Percentiles rank a stretch among this genome's conserved stretches.
phyloP scores from a whole-genome alignment of 2,113 vertebrate species.

The Meriones unguiculatus region DNA sequence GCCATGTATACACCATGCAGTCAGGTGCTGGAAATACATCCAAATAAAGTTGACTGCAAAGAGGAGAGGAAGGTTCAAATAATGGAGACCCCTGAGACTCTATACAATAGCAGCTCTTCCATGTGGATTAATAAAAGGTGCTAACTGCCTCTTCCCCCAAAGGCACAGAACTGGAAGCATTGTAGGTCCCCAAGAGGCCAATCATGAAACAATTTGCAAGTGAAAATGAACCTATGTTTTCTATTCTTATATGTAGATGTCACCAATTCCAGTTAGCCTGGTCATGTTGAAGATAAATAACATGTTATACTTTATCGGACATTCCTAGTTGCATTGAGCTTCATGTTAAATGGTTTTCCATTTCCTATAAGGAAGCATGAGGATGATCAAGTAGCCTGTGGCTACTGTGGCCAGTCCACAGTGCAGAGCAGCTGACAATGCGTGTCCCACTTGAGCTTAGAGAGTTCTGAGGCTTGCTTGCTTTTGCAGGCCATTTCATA shows the following conservation, averaged over 20 bases:
- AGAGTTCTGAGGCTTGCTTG: constrained; percentile 41
- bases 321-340: constrained; percentile 2
- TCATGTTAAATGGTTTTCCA: constrained; percentile 40
- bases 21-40: not conserved
- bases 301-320: constrained; percentile 8
- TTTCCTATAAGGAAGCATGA: not conserved
- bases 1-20: not conserved
- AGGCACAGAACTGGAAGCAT: constrained; percentile 36
- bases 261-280: not conserved
- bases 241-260: not conserved
- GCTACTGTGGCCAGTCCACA: not conserved
- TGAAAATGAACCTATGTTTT: constrained; percentile 35
- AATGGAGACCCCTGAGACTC: not conserved
- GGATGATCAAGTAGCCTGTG: not conserved
- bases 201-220: not conserved
- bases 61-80: not conserved
- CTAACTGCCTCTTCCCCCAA: constrained; percentile 34
- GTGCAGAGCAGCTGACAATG: not conserved
- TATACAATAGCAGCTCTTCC: not conserved
- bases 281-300: constrained; percentile 42
- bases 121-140: not conserved
- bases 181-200: not conserved
- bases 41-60: not conserved
- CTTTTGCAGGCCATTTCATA: not conserved
- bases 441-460: not conserved